phyloP scores from a whole-genome alignment of 2,888 invertebrate genomes.

The Parnassius mnemosyne region DNA sequence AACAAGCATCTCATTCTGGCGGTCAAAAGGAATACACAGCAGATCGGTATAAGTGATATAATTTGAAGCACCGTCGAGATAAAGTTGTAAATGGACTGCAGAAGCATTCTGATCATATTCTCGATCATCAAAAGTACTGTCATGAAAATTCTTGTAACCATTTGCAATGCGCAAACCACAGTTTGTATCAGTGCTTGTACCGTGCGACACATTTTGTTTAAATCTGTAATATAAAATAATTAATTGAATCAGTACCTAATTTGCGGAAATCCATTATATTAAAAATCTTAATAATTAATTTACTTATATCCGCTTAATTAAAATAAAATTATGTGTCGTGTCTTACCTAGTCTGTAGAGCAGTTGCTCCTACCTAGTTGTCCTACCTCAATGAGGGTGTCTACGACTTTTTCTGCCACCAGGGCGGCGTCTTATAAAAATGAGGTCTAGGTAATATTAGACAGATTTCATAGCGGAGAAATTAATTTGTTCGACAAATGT shows the following conservation, averaged over 20 bases:
- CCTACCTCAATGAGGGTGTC: no score
- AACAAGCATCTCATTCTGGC: constrained; percentile 59
- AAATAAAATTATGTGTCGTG: neutral
- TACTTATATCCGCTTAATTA: no score
- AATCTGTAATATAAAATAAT: neutral
- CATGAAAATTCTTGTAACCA: constrained; percentile 66
- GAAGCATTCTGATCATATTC: constrained; percentile 60
- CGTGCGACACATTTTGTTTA: constrained; percentile 61
- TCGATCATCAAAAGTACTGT: constrained; percentile 66
- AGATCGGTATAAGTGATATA: constrained; percentile 63
- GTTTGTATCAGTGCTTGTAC: constrained; percentile 53
- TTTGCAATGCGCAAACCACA: constrained; percentile 61
- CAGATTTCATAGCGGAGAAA: no score
- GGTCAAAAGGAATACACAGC: constrained; percentile 58
- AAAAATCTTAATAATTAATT: no score
- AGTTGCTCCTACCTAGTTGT: no score
- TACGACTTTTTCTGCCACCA: no score
- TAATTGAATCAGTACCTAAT: no score
- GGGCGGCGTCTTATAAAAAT: no score
- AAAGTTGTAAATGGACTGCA: constrained; percentile 66
- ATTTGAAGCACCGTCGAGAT: constrained; percentile 64
- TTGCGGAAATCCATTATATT: no score
- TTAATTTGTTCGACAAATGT: no score
- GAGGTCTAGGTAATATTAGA: no score
- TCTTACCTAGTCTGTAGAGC: no score